Evolutionary conservation across 2,113 vertebrate genomes (phyloP).

Genomic region (Illadopsis cleaveri): DNA sequence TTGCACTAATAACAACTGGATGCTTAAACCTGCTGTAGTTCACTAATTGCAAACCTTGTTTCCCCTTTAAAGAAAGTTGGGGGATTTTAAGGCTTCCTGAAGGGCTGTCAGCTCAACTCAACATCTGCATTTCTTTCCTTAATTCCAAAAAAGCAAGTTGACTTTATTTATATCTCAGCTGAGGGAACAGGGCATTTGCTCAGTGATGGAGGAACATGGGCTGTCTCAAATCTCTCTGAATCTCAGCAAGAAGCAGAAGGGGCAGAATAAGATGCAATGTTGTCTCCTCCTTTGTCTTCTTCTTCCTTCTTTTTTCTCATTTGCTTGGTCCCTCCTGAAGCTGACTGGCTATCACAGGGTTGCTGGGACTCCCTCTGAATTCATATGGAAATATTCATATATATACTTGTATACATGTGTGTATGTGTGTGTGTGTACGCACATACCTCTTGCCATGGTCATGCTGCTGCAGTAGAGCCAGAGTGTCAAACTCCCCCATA

Average conservation of each 20-base stretch:
- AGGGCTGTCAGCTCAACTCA: slow-evolving; percentile 58
- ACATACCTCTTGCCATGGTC: neutral
- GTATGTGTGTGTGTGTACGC: rapidly evolving
- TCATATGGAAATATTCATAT: neutral
- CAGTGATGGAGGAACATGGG: neutral
- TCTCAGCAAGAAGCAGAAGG: neutral
- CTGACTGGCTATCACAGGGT: neutral
- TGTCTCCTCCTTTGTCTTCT: neutral
- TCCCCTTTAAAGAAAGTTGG: neutral
- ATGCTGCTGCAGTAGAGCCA: neutral
- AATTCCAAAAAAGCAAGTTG: neutral
- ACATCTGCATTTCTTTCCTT: slow-evolving; percentile 26
- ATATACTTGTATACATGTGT: neutral
- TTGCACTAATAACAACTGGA: slow-evolving; percentile 61
- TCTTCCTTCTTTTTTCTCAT: neutral
- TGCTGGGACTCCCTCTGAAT: neutral
- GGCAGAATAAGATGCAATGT: neutral
- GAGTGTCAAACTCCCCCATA: neutral
- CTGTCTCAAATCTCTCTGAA: neutral
- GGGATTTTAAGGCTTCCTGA: slow-evolving; percentile 55
- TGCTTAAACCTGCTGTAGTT: neutral
- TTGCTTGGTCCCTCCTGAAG: neutral
- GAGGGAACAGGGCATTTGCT: rapidly evolving
- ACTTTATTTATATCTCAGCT: neutral
- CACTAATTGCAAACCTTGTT: slow-evolving; percentile 57